Percentiles rank a stretch among this genome's conserved stretches.
Evolutionary conservation across 2,888 invertebrate species (phyloP).

Genomic region (Ganaspis brasiliensis): DNA sequence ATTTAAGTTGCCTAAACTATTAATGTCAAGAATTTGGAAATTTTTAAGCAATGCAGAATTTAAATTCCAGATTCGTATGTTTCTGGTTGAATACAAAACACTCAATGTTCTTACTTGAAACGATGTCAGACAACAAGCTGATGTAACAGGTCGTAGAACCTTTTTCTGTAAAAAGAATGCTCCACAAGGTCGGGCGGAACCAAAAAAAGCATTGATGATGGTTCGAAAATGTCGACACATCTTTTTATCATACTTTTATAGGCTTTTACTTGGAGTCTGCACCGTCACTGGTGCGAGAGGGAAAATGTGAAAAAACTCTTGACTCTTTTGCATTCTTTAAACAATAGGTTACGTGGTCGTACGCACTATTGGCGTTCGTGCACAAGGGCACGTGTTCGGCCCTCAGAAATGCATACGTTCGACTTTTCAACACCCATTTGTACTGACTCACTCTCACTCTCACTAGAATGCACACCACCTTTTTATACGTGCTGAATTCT

Average conservation of each 20-base stretch:
- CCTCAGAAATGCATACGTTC: slow-evolving; percentile 55
- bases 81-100: too few species aligned
- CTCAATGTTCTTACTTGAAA: too few species aligned
- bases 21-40: too few species aligned
- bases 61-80: too few species aligned
- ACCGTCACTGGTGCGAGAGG: background rate
- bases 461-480: slow-evolving; percentile 48
- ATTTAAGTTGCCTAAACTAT: too few species aligned
- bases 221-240: background rate
- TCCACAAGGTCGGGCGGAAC: background rate
- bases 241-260: background rate
- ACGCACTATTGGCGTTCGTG: slow-evolving; percentile 30
- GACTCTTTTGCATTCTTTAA: slow-evolving; percentile 2
- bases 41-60: too few species aligned
- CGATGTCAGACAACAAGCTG: too few species aligned
- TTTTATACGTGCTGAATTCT: slow-evolving; percentile 38
- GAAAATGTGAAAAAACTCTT: background rate
- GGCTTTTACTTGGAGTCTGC: slow-evolving; percentile 4
- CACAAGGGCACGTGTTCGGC: slow-evolving; percentile 62
- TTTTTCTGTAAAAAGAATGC: background rate
- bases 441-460: slow-evolving; percentile 66
- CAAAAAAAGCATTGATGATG: slow-evolving; percentile 8
- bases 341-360: slow-evolving; percentile 40
- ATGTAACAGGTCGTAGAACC: background rate
- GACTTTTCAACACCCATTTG: slow-evolving; percentile 55